Evolutionary conservation across 1,140 invertebrate species (phyloP).

Genomic region (Bombus confusus): DNA sequence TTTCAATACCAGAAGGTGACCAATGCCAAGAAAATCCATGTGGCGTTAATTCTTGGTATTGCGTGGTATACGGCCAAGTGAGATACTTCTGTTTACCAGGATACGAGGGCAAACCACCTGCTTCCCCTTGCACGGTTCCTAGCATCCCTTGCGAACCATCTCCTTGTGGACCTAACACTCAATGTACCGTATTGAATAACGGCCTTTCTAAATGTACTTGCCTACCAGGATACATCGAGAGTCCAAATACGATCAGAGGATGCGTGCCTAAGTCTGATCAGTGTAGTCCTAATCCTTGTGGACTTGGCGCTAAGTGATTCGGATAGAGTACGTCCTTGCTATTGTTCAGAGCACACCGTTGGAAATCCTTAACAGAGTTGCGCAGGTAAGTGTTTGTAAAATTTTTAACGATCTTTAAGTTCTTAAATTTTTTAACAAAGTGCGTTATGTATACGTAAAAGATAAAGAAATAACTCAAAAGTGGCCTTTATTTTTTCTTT

Average conservation of each 20-base stretch:
- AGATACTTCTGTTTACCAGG: conserved; percentile 93
- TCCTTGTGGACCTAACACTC: conserved; percentile 94
- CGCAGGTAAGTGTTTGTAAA: conserved; percentile 78
- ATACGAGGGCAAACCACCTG: conserved; percentile 93
- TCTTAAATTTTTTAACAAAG: neutral
- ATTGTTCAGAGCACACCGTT: conserved; percentile 88
- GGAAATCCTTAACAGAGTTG: conserved; percentile 92
- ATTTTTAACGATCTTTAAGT: neutral
- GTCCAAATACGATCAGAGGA: conserved; percentile 93
- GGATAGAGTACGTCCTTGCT: conserved; percentile 89
- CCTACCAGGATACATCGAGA: conserved; percentile 91
- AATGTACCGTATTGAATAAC: conserved; percentile 90
- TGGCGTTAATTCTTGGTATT: conserved; percentile 91
- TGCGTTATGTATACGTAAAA: neutral
- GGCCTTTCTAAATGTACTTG: conserved; percentile 95
- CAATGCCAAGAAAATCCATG: conserved; percentile 93
- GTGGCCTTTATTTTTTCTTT: neutral
- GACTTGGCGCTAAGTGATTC: conserved; percentile 90
- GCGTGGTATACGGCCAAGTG: conserved; percentile 87
- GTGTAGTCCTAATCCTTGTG: conserved; percentile 92
- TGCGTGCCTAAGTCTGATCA: conserved; percentile 90
- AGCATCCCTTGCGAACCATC: conserved; percentile 91
- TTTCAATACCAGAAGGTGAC: conserved; percentile 92
- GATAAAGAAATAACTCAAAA: neutral
- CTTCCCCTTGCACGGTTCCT: conserved; percentile 85